These are phyloP conservation scores for Noturus placidus DNA, from an alignment of 2,113 vertebrate genomes.

Conservation along the genomic window DNA sequence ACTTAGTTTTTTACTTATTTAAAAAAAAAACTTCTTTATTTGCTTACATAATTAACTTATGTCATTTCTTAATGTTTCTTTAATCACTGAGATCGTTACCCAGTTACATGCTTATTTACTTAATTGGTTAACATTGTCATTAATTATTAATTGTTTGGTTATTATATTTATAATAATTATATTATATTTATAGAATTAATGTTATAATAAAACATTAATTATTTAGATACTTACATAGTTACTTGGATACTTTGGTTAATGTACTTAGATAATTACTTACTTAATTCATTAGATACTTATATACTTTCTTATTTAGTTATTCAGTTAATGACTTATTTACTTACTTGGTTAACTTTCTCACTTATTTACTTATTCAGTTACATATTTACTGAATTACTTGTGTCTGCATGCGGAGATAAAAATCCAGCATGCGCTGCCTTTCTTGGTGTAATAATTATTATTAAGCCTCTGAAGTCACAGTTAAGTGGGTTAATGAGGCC, in stretches of 20 bases:
- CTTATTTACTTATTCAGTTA: neutral
- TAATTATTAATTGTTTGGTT: too few species aligned
- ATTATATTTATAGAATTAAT: too few species aligned
- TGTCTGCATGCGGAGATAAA: neutral
- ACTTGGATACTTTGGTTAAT: neutral
- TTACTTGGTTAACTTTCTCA: neutral
- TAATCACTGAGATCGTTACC: neutral
- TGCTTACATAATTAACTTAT: neutral
- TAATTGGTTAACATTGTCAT: too few species aligned
- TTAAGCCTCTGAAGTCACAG: neutral
- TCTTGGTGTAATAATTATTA: neutral
- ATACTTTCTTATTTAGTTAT: too few species aligned
- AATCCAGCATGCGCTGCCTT: too few species aligned
- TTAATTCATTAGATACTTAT: neutral
- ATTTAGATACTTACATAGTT: neutral
- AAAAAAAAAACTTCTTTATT: too few species aligned
- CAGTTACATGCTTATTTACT: neutral
- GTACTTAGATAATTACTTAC: neutral
- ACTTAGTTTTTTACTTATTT: too few species aligned
- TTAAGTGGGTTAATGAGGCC: neutral
- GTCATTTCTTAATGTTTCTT: neutral
- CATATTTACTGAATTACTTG: neutral
- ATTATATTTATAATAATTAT: too few species aligned
- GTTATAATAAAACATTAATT: too few species aligned
- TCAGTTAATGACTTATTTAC: neutral